These are phyloP conservation scores for Nomada lathburiana DNA, from an alignment of 2,888 invertebrate species.

Conservation along the genomic window DNA sequence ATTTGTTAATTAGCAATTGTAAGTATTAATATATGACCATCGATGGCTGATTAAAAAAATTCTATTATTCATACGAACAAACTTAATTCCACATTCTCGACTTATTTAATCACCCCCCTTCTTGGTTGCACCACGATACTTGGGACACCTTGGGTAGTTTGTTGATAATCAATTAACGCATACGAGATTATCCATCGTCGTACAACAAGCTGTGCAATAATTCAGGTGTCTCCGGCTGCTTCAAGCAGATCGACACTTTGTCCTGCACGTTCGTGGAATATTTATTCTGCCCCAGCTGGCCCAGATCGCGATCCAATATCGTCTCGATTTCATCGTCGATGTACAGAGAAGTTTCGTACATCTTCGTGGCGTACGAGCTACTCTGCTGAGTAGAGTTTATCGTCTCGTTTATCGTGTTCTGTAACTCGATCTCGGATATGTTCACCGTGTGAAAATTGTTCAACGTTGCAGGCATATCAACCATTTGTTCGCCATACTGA, in stretches of 20 bases:
- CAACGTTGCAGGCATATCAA: constrained; percentile 59
- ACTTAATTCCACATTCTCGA: no score
- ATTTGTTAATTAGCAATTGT: no score
- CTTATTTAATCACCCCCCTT: no score
- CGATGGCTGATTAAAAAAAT: no score
- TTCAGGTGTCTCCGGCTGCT: constrained; percentile 81
- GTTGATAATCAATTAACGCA: background rate
- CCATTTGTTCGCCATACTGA: constrained; percentile 55
- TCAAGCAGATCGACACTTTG: constrained; percentile 78
- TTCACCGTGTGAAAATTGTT: constrained; percentile 77
- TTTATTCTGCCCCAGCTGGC: constrained; percentile 75
- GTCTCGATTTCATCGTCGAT: constrained; percentile 81
- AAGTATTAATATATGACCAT: no score
- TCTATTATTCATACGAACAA: no score
- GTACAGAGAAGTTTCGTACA: constrained; percentile 78
- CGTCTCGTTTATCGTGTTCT: constrained; percentile 81
- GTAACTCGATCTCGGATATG: constrained; percentile 80
- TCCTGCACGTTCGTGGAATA: constrained; percentile 70
- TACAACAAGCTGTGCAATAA: constrained; percentile 80
- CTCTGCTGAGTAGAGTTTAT: constrained; percentile 78
- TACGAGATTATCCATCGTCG: constrained; percentile 69
- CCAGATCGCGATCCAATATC: constrained; percentile 78
- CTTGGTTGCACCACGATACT: background rate
- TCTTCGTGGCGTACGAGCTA: constrained; percentile 76
- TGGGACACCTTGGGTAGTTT: background rate